Evolutionary conservation across 2,113 vertebrate genomes (phyloP).

Genomic region (Laticauda colubrina): DNA sequence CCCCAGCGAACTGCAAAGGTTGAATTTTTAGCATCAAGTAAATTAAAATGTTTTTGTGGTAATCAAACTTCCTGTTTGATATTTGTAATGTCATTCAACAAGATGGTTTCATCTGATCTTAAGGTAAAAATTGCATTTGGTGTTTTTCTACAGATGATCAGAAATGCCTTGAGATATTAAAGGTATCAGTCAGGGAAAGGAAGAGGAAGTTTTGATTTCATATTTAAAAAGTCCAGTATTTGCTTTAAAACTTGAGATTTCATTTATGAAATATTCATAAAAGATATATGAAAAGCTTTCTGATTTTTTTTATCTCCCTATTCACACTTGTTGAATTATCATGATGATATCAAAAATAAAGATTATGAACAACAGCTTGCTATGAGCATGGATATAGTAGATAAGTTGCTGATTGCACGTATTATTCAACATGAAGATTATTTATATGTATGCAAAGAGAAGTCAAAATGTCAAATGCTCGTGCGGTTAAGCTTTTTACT

Average conservation of each 20-base stretch:
- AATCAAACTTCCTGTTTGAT: slow-evolving; percentile 23
- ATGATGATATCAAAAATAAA: neutral
- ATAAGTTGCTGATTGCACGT: neutral
- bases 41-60: neutral
- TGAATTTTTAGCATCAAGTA: slow-evolving; percentile 24
- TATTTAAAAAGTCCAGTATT: neutral
- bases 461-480: neutral
- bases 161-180: neutral
- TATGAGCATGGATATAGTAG: neutral
- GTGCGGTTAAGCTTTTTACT: neutral
- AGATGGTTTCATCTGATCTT: slow-evolving; percentile 16
- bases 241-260: slow-evolving; percentile 2
- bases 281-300: neutral
- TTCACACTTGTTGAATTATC: neutral
- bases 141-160: slow-evolving; percentile 10
- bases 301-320: neutral
- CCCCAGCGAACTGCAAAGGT: neutral
- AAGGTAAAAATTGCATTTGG: neutral
- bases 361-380: neutral
- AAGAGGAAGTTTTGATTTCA: neutral
- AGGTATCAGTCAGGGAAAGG: neutral
- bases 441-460: neutral
- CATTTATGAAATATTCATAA: neutral
- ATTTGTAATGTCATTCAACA: slow-evolving; percentile 26
- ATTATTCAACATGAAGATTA: no score